A percentile compares a stretch with the other conserved stretches of the same genome.
Conservation (phyloP, 2,888 invertebrate species). For the Tigriopus californicus region DNA sequence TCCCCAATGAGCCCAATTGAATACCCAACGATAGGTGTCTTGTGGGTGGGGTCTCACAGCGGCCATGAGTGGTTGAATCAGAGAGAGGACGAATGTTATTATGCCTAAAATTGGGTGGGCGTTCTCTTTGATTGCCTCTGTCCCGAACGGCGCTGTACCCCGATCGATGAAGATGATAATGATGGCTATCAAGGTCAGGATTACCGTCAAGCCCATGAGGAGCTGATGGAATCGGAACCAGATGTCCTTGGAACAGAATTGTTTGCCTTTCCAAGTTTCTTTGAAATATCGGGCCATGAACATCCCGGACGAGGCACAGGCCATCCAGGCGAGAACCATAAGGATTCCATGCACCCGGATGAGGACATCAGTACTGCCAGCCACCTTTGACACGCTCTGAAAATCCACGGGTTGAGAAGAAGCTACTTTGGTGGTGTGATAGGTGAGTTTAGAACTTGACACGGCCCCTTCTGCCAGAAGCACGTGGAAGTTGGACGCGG, state of each 20-base stretch:
- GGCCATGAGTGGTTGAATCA: constrained; percentile 70
- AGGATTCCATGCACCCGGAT: constrained; percentile 61
- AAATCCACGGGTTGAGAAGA: not conserved
- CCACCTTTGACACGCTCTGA: not conserved
- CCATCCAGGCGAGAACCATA: constrained; percentile 76
- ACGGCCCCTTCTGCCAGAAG: not conserved
- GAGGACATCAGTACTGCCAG: constrained; percentile 25
- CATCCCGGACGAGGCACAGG: constrained; percentile 66
- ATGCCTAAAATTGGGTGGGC: constrained; percentile 9
- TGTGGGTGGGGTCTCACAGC: constrained; percentile 68
- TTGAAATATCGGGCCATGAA: constrained; percentile 69
- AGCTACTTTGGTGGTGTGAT: not conserved
- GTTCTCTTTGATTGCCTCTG: not conserved
- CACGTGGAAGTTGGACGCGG: not conserved
- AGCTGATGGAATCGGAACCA: constrained; percentile 46
- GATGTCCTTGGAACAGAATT: constrained; percentile 63
- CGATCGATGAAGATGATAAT: not conserved
- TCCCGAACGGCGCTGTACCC: not conserved
- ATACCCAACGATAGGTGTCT: constrained; percentile 51
- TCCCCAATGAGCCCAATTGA: constrained; percentile 81
- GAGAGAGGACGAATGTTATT: constrained; percentile 36
- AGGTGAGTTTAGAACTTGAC: not conserved
- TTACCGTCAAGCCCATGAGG: not conserved
- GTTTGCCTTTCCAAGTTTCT: constrained; percentile 65
- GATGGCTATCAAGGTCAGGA: not conserved